phyloP scores from a whole-genome alignment of 2,888 invertebrate genomes.

The Diarsia dahlii region DNA sequence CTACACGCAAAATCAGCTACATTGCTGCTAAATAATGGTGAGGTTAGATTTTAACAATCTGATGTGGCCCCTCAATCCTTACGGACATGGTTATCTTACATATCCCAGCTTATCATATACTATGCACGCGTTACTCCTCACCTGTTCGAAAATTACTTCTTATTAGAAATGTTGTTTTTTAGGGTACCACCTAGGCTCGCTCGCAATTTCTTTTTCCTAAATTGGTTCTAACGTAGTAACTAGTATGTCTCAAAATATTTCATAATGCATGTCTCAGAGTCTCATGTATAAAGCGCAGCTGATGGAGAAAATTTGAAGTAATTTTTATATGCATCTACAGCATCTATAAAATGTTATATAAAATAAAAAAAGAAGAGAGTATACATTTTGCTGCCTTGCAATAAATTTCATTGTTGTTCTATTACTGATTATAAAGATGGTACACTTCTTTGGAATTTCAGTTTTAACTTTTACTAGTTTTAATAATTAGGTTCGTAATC shows the following conservation, averaged over 20 bases:
- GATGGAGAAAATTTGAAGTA: neutral
- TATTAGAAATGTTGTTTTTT: neutral
- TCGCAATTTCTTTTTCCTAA: neutral
- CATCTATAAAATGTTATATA: neutral
- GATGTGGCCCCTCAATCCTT: no score
- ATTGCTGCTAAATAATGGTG: no score
- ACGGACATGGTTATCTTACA: no score
- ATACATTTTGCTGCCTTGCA: neutral
- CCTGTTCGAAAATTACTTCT: neutral
- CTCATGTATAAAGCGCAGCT: neutral
- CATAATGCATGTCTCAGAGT: neutral
- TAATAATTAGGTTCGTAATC: conserved; percentile 12
- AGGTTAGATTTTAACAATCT: no score
- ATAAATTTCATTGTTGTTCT: neutral
- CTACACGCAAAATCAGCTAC: no score
- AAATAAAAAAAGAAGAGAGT: neutral
- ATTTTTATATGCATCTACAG: neutral
- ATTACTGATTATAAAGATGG: neutral
- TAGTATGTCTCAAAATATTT: neutral
- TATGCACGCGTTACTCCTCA: neutral
- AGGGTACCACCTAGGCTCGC: neutral
- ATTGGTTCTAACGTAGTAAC: neutral
- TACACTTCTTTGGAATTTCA: neutral
- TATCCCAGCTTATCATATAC: neutral
- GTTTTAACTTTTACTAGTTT: neutral